Conservation (phyloP, 2,797 vertebrate species). For the Stomatorhinus walkeri region DNA sequence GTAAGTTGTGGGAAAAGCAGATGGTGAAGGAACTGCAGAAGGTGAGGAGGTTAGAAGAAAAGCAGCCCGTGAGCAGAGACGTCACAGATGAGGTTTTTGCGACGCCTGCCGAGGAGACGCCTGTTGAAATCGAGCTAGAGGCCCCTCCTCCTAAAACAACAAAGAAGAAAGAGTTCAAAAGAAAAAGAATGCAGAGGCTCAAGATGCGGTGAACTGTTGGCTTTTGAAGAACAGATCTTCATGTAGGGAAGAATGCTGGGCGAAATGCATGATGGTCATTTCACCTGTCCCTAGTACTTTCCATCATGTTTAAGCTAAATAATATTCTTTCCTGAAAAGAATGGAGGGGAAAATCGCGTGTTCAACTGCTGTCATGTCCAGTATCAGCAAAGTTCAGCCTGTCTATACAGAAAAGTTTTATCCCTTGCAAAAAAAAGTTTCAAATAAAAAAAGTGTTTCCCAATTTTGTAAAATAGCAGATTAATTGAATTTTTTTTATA, state of each 20-base stretch:
- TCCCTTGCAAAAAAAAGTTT: not conserved
- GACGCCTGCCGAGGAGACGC: slow-evolving; percentile 71
- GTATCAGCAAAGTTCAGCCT: not conserved
- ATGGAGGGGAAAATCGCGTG: not conserved
- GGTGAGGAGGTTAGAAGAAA: slow-evolving; percentile 61
- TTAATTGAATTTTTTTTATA: not conserved
- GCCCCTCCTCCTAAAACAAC: slow-evolving; percentile 59
- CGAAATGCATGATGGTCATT: not conserved
- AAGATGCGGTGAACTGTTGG: slow-evolving; percentile 37
- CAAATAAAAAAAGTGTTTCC: not conserved
- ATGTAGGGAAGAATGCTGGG: not conserved
- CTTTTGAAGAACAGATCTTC: not conserved
- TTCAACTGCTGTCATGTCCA: not conserved
- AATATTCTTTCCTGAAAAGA: not conserved
- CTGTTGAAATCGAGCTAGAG: slow-evolving; percentile 63
- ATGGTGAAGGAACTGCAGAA: slow-evolving; percentile 81
- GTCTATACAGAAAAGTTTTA: not conserved
- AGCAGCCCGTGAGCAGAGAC: slow-evolving; percentile 59
- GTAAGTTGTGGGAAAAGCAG: slow-evolving; percentile 78
- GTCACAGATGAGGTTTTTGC: slow-evolving; percentile 80
- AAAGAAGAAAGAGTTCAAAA: slow-evolving; percentile 73
- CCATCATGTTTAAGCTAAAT: not conserved
- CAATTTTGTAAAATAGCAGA: too few species aligned
- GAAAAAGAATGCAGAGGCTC: slow-evolving; percentile 63
- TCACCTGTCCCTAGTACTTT: not conserved